Evolutionary conservation across 2,888 invertebrate species (phyloP), one percentile per base, ranked within the genome.

Genomic region (Phorcus lineatus): DNA sequence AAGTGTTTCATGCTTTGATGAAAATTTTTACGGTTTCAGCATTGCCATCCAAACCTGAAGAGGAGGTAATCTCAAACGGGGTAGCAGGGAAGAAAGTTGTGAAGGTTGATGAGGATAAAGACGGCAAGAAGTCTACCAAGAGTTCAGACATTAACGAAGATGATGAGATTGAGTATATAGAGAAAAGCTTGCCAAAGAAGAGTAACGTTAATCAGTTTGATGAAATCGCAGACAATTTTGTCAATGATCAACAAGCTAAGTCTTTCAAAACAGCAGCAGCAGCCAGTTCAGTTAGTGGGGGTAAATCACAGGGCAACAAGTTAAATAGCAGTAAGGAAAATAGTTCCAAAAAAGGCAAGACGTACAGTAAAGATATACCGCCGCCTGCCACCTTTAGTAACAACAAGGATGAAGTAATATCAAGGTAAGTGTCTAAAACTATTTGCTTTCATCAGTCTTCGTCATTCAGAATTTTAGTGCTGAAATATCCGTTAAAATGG

Each of bases 51-150:
- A 92, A 92, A 84, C 86, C 91, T 83, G 90, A 91, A 81, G 93
- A 93, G 90, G 93, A 93, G 87, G 89, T 91, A 90, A 91, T 92
- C 90, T 91, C 92, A 88, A 92, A 93, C 87, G 92, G 92, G 74
- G 88, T 89, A 66, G 87, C 90, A 84, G 89, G 86, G 55, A 89
- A 89, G 79, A 88, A 88, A 83, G 80, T 81, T 31, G 77, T 82
- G 47, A 86, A 84, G 76, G 75, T 66, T 66, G 84, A 84, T 22
- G 84, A 85, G 11, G 88, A 85, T 17, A 82, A 79, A 77, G 86
- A 87, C 17, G 55, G 76, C 24, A 78, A 78, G 75, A 74, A 80
- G 77, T 79, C 82, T 7, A 77, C 82, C 13, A 86, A 85, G 80
- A 81, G 70, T 62, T 66, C 85, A 81, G 91, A 90, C 62, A 83